A percentile compares a stretch with the other conserved stretches of the same genome.
Evolutionary conservation across 2,797 vertebrate genomes (phyloP).

Genomic region (Eulemur rubriventer): DNA sequence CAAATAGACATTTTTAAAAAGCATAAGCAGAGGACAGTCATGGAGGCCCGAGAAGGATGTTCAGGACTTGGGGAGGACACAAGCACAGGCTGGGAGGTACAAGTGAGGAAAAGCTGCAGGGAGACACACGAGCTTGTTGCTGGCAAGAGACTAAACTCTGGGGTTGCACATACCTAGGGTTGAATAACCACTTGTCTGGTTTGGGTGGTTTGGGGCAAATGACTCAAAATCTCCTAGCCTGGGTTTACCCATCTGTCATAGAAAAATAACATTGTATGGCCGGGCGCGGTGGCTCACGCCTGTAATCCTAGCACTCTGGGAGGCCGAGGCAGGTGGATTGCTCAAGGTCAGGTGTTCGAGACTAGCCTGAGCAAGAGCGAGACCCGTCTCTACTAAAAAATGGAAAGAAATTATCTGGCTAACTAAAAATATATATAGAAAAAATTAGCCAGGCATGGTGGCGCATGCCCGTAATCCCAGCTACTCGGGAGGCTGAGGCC

Average conservation of each 20-base stretch:
- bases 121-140: neutral
- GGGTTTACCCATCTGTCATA: neutral
- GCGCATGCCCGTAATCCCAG: too few relatives aligned
- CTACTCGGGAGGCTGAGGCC: too few relatives aligned
- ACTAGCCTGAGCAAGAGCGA: too few relatives aligned
- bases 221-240: neutral
- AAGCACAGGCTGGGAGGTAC: fast-evolving
- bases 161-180: neutral
- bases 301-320: too few relatives aligned
- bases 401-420: too few relatives aligned
- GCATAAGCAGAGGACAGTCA: neutral
- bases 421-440: too few relatives aligned
- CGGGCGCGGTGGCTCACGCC: too few relatives aligned
- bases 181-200: neutral
- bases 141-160: neutral
- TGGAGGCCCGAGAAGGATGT: neutral
- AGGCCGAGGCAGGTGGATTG: too few relatives aligned
- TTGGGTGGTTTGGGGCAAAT: neutral
- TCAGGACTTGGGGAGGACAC: neutral
- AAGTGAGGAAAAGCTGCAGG: neutral
- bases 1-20: neutral
- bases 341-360: too few relatives aligned
- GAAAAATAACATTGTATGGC: too few relatives aligned
- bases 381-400: too few relatives aligned
- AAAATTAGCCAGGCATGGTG: too few relatives aligned